These are phyloP conservation scores for Cydia strobilella DNA, from an alignment of 1,140 invertebrate genomes.

Conservation along the genomic window DNA sequence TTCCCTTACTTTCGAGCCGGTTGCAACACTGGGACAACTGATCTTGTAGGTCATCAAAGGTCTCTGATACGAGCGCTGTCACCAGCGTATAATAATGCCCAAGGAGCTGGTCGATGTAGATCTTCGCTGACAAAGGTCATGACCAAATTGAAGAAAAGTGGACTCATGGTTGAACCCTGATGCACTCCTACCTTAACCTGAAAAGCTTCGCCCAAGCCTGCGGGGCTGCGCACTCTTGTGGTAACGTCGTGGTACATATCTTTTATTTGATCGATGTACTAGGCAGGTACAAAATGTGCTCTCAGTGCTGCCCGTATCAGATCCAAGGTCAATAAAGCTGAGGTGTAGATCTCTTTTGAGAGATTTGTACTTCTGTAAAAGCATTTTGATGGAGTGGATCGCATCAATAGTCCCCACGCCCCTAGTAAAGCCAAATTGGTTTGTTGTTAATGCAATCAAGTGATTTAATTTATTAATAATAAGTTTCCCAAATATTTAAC, in stretches of 20 bases:
- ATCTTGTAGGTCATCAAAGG: no score
- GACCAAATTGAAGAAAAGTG: background rate
- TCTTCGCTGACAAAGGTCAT: background rate
- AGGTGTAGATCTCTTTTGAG: background rate
- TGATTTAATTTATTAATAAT: background rate
- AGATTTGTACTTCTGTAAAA: background rate
- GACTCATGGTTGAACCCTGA: background rate
- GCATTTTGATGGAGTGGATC: background rate
- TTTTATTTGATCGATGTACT: background rate
- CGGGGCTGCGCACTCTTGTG: background rate
- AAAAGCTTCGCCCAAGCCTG: background rate
- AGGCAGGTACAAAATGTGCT: background rate
- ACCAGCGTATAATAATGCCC: constrained; percentile 32
- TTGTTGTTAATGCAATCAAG: background rate
- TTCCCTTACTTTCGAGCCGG: no score
- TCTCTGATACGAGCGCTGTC: constrained; percentile 31
- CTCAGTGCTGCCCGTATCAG: background rate
- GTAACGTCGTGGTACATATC: background rate
- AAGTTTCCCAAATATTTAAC: background rate
- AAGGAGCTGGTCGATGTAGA: background rate
- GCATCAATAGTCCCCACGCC: background rate
- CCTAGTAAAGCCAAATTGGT: background rate
- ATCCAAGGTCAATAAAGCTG: background rate
- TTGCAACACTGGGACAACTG: no score
- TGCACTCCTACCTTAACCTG: background rate